Percentiles rank a stretch among this genome's conserved stretches.
phyloP scores from a whole-genome alignment of 1,140 invertebrate genomes.

The Drosophila carrolli region DNA sequence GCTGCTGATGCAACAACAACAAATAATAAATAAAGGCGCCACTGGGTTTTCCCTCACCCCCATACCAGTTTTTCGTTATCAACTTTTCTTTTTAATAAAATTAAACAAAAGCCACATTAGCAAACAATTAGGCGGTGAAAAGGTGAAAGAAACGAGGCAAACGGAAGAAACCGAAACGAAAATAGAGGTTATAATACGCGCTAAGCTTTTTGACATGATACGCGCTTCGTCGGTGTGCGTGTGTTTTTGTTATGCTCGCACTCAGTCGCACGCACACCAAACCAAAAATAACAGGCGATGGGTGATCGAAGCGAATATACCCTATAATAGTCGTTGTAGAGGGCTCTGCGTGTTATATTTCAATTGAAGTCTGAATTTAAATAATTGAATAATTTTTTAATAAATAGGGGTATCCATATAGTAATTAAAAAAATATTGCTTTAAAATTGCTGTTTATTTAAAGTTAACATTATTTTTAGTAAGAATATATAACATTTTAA shows the following conservation, averaged over 20 bases:
- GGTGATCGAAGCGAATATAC: background rate
- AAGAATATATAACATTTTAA: too few species aligned
- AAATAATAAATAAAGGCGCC: constrained; percentile 66
- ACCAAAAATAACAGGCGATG: constrained; percentile 25
- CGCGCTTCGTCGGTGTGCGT: constrained; percentile 50
- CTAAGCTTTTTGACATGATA: constrained; percentile 78
- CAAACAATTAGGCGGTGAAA: constrained; percentile 57
- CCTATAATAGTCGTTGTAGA: constrained; percentile 1
- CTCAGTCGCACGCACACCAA: constrained; percentile 35
- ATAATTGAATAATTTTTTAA: too few species aligned
- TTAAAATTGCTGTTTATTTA: too few species aligned
- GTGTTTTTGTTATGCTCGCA: constrained; percentile 59
- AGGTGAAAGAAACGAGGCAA: constrained; percentile 51
- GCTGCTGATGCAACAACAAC: constrained; percentile 65
- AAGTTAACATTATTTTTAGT: too few species aligned
- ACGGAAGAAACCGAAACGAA: constrained; percentile 52
- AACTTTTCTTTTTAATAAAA: constrained; percentile 45
- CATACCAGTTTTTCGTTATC: constrained; percentile 24
- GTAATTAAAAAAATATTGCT: too few species aligned
- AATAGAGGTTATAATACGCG: constrained; percentile 81
- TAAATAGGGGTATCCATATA: too few species aligned
- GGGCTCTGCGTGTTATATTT: too few species aligned
- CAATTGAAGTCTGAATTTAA: too few species aligned
- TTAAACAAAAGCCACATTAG: constrained; percentile 61
- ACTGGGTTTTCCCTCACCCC: constrained; percentile 8